These are phyloP conservation scores for Matsumyia berberina DNA, from an alignment of 2,888 invertebrate species.

Conservation along the genomic window DNA sequence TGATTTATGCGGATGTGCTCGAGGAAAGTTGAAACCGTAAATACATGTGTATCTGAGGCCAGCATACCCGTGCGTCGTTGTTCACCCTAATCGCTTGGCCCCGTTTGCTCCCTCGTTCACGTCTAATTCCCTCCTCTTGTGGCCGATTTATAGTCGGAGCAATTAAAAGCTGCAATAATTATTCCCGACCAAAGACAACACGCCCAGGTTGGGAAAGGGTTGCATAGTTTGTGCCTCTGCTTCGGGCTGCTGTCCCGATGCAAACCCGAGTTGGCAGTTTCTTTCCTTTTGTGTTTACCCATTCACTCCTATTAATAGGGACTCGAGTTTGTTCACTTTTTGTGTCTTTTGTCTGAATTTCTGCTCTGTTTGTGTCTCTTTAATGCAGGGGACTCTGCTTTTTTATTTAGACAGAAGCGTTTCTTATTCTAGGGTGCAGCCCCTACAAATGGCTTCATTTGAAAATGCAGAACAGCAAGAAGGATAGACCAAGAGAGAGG, in stretches of 20 bases:
- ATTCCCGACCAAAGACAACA: slow-evolving; percentile 56
- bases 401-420: slow-evolving; percentile 54
- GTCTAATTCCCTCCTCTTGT: slow-evolving; percentile 56
- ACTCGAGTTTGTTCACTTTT: slow-evolving; percentile 65
- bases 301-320: slow-evolving; percentile 66
- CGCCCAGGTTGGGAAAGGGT: slow-evolving; percentile 30
- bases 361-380: slow-evolving; percentile 34
- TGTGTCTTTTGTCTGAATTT: slow-evolving; percentile 59
- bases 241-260: slow-evolving; percentile 9
- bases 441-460: slow-evolving; percentile 58
- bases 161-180: slow-evolving; percentile 72
- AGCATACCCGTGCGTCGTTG: not conserved
- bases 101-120: slow-evolving; percentile 23
- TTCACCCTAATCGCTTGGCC: slow-evolving; percentile 50
- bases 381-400: slow-evolving; percentile 41
- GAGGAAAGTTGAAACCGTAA: slow-evolving; percentile 30
- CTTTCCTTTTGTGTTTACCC: slow-evolving; percentile 28
- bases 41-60: slow-evolving; percentile 30
- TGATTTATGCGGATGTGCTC: no score
- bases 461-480: slow-evolving; percentile 22
- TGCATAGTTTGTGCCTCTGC: slow-evolving; percentile 28
- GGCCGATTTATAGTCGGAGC: slow-evolving; percentile 73
- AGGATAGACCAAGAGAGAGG: slow-evolving; percentile 44
- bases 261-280: slow-evolving; percentile 42
- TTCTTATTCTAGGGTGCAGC: slow-evolving; percentile 32